phyloP scores from a whole-genome alignment of 2,797 vertebrate species.

The Bucorvus abyssinicus region DNA sequence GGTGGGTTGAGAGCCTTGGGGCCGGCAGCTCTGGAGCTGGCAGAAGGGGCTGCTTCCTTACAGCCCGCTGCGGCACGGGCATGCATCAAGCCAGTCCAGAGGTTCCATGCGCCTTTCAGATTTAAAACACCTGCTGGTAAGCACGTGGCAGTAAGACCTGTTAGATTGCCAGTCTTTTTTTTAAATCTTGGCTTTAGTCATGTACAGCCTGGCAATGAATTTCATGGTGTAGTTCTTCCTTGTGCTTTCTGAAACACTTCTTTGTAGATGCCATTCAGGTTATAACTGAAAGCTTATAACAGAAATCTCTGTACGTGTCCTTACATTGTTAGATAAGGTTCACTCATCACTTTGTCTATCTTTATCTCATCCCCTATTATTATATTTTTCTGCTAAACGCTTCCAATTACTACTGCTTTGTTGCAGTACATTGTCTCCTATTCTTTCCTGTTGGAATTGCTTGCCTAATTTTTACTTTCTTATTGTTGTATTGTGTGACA shows the following conservation, averaged over 20 bases:
- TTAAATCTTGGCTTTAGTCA: neutral
- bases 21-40: neutral
- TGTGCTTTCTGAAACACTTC: neutral
- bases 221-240: neutral
- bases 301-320: neutral
- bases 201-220: neutral
- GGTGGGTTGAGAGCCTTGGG: neutral
- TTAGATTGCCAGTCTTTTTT: neutral
- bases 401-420: neutral
- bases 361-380: neutral
- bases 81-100: neutral
- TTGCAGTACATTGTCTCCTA: neutral
- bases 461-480: neutral
- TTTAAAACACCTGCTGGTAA: neutral
- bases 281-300: neutral
- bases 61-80: neutral
- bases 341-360: neutral
- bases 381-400: slow-evolving; percentile 6
- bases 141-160: neutral
- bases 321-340: neutral
- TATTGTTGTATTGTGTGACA: neutral
- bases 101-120: neutral
- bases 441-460: neutral
- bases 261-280: neutral
- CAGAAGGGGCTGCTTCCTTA: neutral